Evolutionary conservation across 2,797 vertebrate genomes (phyloP).

Genomic region (Cyclura pinguis): DNA sequence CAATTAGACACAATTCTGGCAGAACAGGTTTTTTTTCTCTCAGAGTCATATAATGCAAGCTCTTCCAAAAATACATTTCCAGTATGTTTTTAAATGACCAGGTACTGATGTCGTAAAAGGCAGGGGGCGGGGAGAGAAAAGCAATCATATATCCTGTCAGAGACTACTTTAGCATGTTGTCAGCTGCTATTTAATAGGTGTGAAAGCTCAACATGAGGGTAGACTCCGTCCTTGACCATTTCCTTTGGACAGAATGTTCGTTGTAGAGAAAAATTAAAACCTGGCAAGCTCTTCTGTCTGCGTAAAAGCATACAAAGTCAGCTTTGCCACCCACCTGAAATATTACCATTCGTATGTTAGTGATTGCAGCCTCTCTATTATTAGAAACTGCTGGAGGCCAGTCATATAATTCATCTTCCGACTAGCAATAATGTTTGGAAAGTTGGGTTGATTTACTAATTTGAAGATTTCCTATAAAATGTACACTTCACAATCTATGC

Average conservation of each 20-base stretch:
- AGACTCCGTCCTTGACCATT: constrained; percentile 10
- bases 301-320: not conserved
- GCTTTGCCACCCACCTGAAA: constrained; percentile 35
- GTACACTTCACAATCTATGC: constrained; percentile 26
- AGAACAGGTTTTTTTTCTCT: too few relatives aligned
- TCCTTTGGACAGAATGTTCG: not conserved
- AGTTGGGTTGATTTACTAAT: constrained; percentile 59
- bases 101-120: not conserved
- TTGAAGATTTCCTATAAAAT: constrained; percentile 41
- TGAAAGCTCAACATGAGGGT: constrained; percentile 2
- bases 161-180: constrained; percentile 18
- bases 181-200: constrained; percentile 28
- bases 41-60: not conserved
- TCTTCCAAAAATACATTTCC: constrained; percentile 5
- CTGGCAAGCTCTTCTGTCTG: not conserved
- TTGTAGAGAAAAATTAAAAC: not conserved
- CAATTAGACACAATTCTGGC: not conserved
- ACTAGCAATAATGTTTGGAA: constrained; percentile 39
- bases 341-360: rapidly evolving
- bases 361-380: constrained; percentile 33
- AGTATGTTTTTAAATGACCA: constrained; percentile 14
- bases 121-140: not conserved
- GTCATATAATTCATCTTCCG: constrained; percentile 55
- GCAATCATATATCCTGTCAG: constrained; percentile 12
- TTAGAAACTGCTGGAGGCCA: constrained; percentile 45